Percentiles rank a stretch among this genome's conserved stretches.
phyloP scores from a whole-genome alignment of 2,888 invertebrate species.

The Phymatocera aterrima region DNA sequence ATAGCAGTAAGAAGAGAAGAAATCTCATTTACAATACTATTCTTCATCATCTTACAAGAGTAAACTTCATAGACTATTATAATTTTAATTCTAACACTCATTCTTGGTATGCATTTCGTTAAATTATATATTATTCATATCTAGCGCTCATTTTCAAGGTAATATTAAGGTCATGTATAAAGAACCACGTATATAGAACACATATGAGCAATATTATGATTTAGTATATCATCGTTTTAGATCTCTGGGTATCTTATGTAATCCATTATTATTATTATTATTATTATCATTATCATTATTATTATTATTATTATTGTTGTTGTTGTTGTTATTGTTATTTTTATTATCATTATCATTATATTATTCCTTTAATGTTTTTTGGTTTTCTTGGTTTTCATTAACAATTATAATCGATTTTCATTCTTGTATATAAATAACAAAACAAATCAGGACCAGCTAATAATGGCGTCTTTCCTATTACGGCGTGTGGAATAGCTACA shows the following conservation, averaged over 20 bases:
- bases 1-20: neutral
- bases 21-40: constrained; percentile 12
- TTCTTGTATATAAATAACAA: neutral
- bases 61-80: neutral
- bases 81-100: neutral
- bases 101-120: neutral
- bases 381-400: too few relatives aligned
- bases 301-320: too few relatives aligned
- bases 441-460: neutral
- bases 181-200: neutral
- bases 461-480: neutral
- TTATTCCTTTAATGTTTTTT: too few relatives aligned
- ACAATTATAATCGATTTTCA: neutral
- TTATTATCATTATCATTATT: too few relatives aligned
- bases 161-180: constrained; percentile 13
- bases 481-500: neutral
- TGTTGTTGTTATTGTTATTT: too few relatives aligned
- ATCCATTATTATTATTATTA: constrained; percentile 24
- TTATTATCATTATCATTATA: too few relatives aligned
- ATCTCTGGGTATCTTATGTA: constrained; percentile 13
- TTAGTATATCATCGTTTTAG: constrained; percentile 23
- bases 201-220: constrained; percentile 15
- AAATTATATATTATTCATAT: neutral
- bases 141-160: constrained; percentile 5
- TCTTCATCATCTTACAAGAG: neutral